Conservation (phyloP, 2,888 invertebrate genomes). For the Salpingus planirostris region DNA sequence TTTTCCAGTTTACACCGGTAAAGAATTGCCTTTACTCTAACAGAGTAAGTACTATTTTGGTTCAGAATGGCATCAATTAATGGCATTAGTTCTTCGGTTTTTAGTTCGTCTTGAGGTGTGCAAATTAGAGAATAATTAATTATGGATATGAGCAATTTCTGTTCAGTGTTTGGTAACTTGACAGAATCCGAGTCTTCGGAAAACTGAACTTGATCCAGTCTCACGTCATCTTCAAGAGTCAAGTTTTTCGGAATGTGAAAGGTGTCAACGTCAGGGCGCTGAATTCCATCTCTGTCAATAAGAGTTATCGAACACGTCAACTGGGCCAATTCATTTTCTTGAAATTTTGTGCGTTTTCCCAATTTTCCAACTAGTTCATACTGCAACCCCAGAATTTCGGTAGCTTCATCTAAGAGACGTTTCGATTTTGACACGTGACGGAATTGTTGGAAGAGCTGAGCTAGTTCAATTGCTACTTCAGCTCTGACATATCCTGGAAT, state of each 20-base stretch:
- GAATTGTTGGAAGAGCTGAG: slow-evolving; percentile 63
- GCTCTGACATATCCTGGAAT: slow-evolving; percentile 30
- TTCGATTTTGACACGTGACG: slow-evolving; percentile 63
- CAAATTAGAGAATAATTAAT: slow-evolving; percentile 48
- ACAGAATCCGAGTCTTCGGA: slow-evolving; percentile 44
- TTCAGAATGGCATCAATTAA: slow-evolving; percentile 62
- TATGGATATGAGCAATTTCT: slow-evolving; percentile 68
- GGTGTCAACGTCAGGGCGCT: slow-evolving; percentile 44
- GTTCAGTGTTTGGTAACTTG: slow-evolving; percentile 58
- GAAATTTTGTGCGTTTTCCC: slow-evolving; percentile 86
- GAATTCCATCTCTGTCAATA: slow-evolving; percentile 38
- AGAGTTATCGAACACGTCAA: slow-evolving; percentile 60
- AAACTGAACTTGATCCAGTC: slow-evolving; percentile 71
- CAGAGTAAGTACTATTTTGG: slow-evolving; percentile 64
- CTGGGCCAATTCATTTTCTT: slow-evolving; percentile 74
- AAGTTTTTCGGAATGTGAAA: slow-evolving; percentile 58
- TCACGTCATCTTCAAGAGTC: slow-evolving; percentile 75
- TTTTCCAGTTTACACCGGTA: slow-evolving; percentile 71
- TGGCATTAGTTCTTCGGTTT: slow-evolving; percentile 73
- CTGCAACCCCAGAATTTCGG: slow-evolving; percentile 54
- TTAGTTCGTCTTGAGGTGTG: slow-evolving; percentile 67
- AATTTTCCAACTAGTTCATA: slow-evolving; percentile 67
- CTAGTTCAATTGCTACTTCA: slow-evolving; percentile 49
- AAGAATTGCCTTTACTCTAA: slow-evolving; percentile 65
- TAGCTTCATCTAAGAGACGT: slow-evolving; percentile 56